Evolutionary conservation across 2,888 invertebrate species (phyloP), one percentile per base, ranked within the genome.

Genomic region (Spilosoma lubricipeda): DNA sequence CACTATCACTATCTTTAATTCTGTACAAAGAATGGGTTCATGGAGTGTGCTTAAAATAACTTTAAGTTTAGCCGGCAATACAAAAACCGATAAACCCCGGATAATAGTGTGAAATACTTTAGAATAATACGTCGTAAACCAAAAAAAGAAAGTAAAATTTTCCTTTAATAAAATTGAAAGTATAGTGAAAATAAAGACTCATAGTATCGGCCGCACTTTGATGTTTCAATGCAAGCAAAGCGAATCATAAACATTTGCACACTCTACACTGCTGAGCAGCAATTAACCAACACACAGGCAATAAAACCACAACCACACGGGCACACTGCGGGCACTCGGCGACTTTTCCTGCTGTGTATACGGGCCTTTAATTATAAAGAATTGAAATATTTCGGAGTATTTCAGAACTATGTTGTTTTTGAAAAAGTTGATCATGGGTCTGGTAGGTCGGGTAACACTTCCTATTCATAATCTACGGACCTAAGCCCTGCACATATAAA

Each of bases 211-310:
- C 75, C 70, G 71, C 86, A 87, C 90, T 91, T 92, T 92, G 91
- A 92, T 90, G 91, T 93, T 88, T 86, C 89, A 88, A 82, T 83
- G 83, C 85, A 86, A 89, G 80, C 90, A 85, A 88, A 83, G 90
- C 90, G 87, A 90, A 92, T 89, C 86, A 89, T 89, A 90, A 87
- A 93, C 92, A 92, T 92, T 91, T 91, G 90, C 89, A 87, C 80
- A 89, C 65, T 56, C 85, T 70, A 67, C 52, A 20, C 33, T 23
- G 59, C 71, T 82, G 81, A 79, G 76, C 81, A 72, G 89, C 88
- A 89, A 89, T 90, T 90, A 90, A 88, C 87, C 83, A 72, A 84
- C 83, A 70, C 66, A 70, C 56, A 33, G 27, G n/a, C 36, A 52
- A 42, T 65, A 52, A 9, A 23, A 70, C 75, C 27, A 72, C 67